phyloP scores from a whole-genome alignment of 2,797 vertebrate species.

The Danio tinwini region DNA sequence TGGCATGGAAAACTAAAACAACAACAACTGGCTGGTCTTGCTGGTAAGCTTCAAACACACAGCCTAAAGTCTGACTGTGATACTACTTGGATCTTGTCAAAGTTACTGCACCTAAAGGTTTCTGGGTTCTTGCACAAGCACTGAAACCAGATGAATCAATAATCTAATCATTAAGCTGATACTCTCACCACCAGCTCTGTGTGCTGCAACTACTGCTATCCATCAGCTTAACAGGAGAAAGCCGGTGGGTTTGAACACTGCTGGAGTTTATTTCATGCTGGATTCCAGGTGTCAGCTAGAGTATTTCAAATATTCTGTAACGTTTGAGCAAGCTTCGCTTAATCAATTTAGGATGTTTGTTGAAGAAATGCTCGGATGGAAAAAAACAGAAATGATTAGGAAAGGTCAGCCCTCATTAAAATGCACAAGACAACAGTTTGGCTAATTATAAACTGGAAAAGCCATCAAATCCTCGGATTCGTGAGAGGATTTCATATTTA shows the following conservation, averaged over 20 bases:
- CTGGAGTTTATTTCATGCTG: conserved; percentile 7
- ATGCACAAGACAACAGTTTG: conserved; percentile 19
- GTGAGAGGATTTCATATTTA: conserved; percentile 32
- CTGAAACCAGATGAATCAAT: conserved; percentile 7
- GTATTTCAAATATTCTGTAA: conserved; percentile 2
- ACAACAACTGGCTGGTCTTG: background rate
- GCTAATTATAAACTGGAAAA: conserved; percentile 44
- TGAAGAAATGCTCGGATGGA: background rate
- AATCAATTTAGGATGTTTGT: conserved; percentile 32
- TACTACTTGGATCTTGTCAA: background rate
- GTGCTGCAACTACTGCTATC: conserved; percentile 8
- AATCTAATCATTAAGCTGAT: conserved; percentile 15
- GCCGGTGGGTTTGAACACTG: conserved; percentile 6
- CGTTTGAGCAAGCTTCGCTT: conserved; percentile 1
- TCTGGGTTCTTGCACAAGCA: conserved; percentile 10
- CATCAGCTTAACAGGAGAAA: conserved; percentile 26
- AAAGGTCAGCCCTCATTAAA: conserved; percentile 40
- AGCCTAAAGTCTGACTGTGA: background rate
- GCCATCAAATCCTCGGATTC: conserved; percentile 22
- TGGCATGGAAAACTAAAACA: background rate
- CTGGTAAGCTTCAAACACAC: background rate
- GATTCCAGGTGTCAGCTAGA: conserved; percentile 3
- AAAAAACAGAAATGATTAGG: background rate
- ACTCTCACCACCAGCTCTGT: background rate
- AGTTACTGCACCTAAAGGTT: background rate